phyloP scores from a whole-genome alignment of 2,888 invertebrate genomes.

The Meliscaeva auricollis region DNA sequence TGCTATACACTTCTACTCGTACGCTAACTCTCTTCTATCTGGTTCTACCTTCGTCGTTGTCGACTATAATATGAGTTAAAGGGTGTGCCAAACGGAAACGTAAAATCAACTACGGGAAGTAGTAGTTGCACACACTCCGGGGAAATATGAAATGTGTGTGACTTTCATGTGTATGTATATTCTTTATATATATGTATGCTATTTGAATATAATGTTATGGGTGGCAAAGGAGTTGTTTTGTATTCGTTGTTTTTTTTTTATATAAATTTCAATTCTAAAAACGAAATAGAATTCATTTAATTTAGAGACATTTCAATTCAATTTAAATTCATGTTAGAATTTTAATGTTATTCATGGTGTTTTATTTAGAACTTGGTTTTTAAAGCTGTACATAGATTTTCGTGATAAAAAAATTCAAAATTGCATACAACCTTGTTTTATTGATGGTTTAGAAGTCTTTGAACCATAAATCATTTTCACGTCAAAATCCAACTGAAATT shows the following conservation, averaged over 20 bases:
- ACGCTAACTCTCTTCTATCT: neutral
- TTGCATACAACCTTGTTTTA: too few relatives aligned
- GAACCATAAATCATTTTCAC: too few relatives aligned
- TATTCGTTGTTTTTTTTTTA: neutral
- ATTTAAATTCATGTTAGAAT: neutral
- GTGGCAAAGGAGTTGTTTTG: neutral
- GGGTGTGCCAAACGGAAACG: constrained; percentile 64
- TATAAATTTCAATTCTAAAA: neutral
- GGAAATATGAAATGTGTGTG: constrained; percentile 41
- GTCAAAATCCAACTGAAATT: too few relatives aligned
- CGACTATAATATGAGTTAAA: constrained; percentile 30
- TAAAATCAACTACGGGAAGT: constrained; percentile 61
- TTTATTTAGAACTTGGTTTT: too few relatives aligned
- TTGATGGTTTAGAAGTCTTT: too few relatives aligned
- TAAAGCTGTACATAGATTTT: too few relatives aligned
- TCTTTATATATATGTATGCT: neutral
- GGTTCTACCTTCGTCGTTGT: neutral
- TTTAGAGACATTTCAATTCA: neutral
- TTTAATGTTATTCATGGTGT: too few relatives aligned
- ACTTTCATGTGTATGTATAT: too few relatives aligned
- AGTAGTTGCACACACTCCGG: constrained; percentile 53
- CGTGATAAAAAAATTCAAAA: too few relatives aligned
- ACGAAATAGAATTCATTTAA: neutral
- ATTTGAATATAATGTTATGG: neutral
- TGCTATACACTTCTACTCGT: constrained; percentile 22